Percentiles rank a stretch among this genome's conserved stretches.
Evolutionary conservation across 2,113 vertebrate species (phyloP).

Genomic region (Himantopus leucocephalus): DNA sequence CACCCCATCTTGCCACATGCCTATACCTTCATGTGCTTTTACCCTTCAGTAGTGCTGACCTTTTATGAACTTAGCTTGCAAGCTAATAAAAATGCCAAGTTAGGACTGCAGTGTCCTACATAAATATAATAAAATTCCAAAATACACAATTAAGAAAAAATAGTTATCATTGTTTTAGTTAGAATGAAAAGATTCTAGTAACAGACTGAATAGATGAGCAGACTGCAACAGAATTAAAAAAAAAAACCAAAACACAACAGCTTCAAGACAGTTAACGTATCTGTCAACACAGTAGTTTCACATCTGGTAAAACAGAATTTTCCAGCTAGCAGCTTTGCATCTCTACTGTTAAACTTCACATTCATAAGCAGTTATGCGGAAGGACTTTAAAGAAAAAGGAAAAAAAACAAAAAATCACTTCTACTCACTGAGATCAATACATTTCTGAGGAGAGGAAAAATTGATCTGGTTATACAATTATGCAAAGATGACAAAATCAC

Average conservation of each 20-base stretch:
- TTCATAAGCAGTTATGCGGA: background rate
- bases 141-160: background rate
- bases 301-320: background rate
- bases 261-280: background rate
- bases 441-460: background rate
- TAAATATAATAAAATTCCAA: background rate
- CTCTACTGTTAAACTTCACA: background rate
- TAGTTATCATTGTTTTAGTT: background rate
- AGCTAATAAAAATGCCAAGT: background rate
- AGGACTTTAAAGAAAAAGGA: background rate
- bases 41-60: background rate
- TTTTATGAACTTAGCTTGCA: background rate
- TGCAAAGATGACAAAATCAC: background rate
- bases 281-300: background rate
- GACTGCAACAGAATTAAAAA: background rate
- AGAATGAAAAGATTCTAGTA: background rate
- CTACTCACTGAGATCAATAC: background rate
- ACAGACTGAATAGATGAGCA: background rate
- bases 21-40: background rate
- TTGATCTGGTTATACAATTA: background rate
- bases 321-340: background rate
- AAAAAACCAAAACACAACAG: background rate
- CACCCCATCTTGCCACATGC: background rate
- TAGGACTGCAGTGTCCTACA: background rate
- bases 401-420: background rate